Evolutionary conservation across 2,113 vertebrate genomes (phyloP).

Genomic region (Colossoma macropomum): DNA sequence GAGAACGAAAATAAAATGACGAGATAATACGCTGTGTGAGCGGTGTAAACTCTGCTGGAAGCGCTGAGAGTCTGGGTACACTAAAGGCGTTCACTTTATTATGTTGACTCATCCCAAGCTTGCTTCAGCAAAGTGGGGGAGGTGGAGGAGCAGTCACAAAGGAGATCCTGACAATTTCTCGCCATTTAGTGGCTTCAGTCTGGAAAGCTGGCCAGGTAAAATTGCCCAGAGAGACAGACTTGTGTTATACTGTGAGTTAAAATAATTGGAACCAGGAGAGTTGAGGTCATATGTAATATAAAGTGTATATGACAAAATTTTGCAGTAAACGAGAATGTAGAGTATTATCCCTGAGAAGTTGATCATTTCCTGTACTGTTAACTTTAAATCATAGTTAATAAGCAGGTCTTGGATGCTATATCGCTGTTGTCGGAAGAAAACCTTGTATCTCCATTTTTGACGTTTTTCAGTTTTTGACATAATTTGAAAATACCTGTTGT

Average conservation of each 20-base stretch:
- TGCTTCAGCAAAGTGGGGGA: not conserved
- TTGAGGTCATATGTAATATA: too few species aligned
- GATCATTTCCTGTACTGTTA: too few species aligned
- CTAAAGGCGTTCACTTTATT: not conserved
- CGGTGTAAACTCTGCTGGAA: not conserved
- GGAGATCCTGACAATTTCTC: not conserved
- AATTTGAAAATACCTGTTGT: too few species aligned
- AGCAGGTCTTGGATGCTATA: too few species aligned
- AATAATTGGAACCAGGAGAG: not conserved
- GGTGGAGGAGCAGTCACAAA: not conserved
- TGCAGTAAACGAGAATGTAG: too few species aligned
- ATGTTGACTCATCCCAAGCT: conserved; percentile 7
- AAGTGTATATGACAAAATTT: too few species aligned
- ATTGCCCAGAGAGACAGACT: not conserved
- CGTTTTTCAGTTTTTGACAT: too few species aligned
- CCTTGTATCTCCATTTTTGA: too few species aligned
- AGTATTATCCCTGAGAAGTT: too few species aligned
- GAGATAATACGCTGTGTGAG: not conserved
- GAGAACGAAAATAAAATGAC: not conserved
- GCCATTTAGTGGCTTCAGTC: not conserved
- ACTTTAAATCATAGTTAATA: too few species aligned
- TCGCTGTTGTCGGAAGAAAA: too few species aligned
- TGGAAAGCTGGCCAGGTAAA: not conserved
- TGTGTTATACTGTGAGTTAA: not conserved
- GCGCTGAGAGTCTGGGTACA: not conserved